These are phyloP conservation scores for Pluvialis apricaria DNA, from an alignment of 2,113 vertebrate species.

Conservation along the genomic window DNA sequence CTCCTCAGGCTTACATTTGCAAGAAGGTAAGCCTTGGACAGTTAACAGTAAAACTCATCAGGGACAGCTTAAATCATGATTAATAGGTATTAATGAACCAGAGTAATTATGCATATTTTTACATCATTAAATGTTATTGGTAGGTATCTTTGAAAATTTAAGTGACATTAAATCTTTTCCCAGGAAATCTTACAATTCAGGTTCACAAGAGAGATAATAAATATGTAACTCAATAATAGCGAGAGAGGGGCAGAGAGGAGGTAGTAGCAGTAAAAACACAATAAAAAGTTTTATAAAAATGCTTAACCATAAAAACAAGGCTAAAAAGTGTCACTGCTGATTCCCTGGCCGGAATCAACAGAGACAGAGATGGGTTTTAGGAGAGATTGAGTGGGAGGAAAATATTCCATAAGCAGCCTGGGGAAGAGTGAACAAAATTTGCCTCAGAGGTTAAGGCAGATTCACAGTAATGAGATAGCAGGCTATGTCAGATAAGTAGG, in stretches of 20 bases:
- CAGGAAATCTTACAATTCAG: neutral
- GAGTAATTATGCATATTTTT: constrained; percentile 6
- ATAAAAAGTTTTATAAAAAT: constrained; percentile 33
- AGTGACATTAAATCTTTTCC: neutral
- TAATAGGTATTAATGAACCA: neutral
- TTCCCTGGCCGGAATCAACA: constrained; percentile 23
- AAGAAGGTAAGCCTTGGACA: neutral
- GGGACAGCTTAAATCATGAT: neutral
- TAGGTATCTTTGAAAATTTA: neutral
- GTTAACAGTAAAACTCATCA: neutral
- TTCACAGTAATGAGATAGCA: constrained; percentile 11
- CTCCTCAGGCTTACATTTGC: neutral
- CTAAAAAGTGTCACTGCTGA: constrained; percentile 8
- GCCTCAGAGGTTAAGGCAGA: constrained; percentile 25
- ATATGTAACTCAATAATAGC: neutral
- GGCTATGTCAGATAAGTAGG: neutral
- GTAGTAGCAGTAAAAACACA: constrained; percentile 22
- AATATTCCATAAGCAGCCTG: constrained; percentile 21
- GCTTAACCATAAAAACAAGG: constrained; percentile 21
- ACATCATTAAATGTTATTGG: neutral
- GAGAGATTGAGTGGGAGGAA: constrained; percentile 4
- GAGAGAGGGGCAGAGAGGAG: neutral
- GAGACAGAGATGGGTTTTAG: constrained; percentile 7
- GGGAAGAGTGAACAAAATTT: constrained; percentile 37
- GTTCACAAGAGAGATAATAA: constrained; percentile 10